These are phyloP conservation scores for Drosophila austrosaltans DNA, from an alignment of 2,888 invertebrate species.

Conservation along the genomic window DNA sequence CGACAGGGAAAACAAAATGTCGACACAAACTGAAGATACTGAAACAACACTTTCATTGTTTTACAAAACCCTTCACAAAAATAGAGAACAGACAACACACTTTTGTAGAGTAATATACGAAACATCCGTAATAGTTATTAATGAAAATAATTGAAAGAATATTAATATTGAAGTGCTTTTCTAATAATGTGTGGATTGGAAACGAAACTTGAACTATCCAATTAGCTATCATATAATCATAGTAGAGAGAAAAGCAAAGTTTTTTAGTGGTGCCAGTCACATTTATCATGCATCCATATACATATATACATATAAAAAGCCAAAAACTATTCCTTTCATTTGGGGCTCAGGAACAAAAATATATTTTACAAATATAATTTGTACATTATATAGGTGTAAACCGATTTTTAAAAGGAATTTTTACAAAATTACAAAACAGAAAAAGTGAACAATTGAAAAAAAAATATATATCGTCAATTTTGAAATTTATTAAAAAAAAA, in stretches of 20 bases:
- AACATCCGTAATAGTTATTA: constrained; percentile 14
- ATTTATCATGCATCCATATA: not conserved
- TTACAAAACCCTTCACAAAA: not conserved
- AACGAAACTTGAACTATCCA: constrained; percentile 17
- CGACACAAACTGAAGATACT: constrained; percentile 5
- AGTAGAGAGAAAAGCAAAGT: constrained; percentile 48
- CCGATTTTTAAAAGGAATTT: constrained; percentile 1
- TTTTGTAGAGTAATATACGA: constrained; percentile 17
- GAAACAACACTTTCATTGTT: not conserved
- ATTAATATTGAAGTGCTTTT: not conserved
- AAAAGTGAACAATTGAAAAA: not conserved
- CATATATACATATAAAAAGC: not conserved
- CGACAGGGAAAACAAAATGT: constrained; percentile 20
- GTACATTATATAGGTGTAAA: constrained; percentile 20
- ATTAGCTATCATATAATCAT: constrained; percentile 48
- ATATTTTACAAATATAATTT: constrained; percentile 65
- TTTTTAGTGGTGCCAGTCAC: constrained; percentile 28
- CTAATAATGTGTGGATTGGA: not conserved
- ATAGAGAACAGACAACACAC: constrained; percentile 22
- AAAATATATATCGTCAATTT: constrained; percentile 2
- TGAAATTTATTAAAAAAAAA: not conserved
- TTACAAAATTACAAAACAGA: not conserved
- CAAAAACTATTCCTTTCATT: constrained; percentile 32
- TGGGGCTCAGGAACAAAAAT: constrained; percentile 58
- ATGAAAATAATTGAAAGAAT: constrained; percentile 23